phyloP scores from a whole-genome alignment of 2,888 invertebrate genomes.

The Brachyopa scutellaris region DNA sequence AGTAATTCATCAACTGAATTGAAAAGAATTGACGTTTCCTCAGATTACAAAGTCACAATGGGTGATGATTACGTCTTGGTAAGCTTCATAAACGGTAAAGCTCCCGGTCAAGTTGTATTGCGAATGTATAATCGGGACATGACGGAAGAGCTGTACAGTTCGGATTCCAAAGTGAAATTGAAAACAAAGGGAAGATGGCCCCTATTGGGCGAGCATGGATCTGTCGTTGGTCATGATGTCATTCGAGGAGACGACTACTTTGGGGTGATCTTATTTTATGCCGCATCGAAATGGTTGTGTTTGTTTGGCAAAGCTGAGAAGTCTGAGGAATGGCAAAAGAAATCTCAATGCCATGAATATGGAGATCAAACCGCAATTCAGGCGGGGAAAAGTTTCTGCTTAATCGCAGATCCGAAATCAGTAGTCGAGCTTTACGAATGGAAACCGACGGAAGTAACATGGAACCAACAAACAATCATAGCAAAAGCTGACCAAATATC shows the following conservation, averaged over 20 bases:
- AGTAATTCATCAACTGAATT: not conserved
- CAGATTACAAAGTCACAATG: constrained; percentile 15
- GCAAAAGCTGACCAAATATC: not conserved
- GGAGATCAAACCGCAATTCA: not conserved
- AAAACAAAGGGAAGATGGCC: constrained; percentile 34
- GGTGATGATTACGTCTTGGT: constrained; percentile 10
- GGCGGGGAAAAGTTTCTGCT: not conserved
- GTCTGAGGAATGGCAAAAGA: not conserved
- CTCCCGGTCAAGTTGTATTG: constrained; percentile 10
- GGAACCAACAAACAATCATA: constrained; percentile 4
- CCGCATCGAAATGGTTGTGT: constrained; percentile 15
- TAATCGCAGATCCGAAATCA: constrained; percentile 6
- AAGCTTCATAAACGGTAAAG: constrained; percentile 12
- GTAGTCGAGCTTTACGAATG: constrained; percentile 15
- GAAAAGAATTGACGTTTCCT: constrained; percentile 1
- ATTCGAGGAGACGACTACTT: constrained; percentile 31
- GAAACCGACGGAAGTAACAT: not conserved
- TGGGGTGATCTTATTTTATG: constrained; percentile 7
- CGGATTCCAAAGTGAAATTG: not conserved
- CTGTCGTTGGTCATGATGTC: constrained; percentile 11
- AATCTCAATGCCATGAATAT: constrained; percentile 7
- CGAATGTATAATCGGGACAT: constrained; percentile 33
- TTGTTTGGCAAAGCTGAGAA: not conserved
- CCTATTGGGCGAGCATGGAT: constrained; percentile 8
- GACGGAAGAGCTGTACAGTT: constrained; percentile 34